A percentile compares a stretch with the other conserved stretches of the same genome.
Evolutionary conservation across 2,888 invertebrate species (phyloP).

Genomic region (Spodoptera exigua): DNA sequence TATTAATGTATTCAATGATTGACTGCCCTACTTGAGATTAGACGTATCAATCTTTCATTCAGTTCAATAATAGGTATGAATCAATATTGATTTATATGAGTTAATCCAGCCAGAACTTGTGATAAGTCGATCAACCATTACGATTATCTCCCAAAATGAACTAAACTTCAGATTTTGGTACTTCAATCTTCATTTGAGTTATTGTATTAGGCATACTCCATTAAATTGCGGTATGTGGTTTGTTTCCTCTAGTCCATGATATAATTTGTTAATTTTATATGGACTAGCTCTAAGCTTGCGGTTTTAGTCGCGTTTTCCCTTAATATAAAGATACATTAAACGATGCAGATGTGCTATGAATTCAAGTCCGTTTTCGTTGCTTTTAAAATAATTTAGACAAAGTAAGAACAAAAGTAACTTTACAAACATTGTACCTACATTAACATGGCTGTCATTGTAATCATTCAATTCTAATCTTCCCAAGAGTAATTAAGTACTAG

Average conservation of each 20-base stretch:
- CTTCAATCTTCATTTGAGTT: conserved; percentile 49
- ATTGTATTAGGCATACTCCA: conserved; percentile 22
- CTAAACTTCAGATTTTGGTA: conserved; percentile 26
- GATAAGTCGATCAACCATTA: conserved; percentile 28
- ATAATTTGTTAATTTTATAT: conserved; percentile 1
- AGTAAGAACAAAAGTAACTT: too few species aligned
- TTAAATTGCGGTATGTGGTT: conserved; percentile 24
- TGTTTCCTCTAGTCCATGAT: conserved; percentile 29
- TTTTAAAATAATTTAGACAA: too few species aligned
- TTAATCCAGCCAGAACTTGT: conserved; percentile 25
- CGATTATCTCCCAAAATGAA: conserved; percentile 31
- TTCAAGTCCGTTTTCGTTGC: too few species aligned
- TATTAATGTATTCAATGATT: not conserved
- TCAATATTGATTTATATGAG: conserved; percentile 24
- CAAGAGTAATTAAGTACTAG: conserved; percentile 6
- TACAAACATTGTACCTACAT: too few species aligned
- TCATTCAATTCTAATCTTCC: conserved; percentile 5
- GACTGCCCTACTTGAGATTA: conserved; percentile 11
- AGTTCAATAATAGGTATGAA: conserved; percentile 28
- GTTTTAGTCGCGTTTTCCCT: too few species aligned
- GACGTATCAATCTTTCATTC: conserved; percentile 27
- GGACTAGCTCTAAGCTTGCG: too few species aligned
- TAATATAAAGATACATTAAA: too few species aligned
- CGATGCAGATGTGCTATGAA: too few species aligned
- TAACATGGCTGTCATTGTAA: conserved; percentile 11